A percentile compares a stretch with the other conserved stretches of the same genome.
Conservation (phyloP, 2,113 vertebrate genomes). For the Phyllostomus discolor region DNA sequence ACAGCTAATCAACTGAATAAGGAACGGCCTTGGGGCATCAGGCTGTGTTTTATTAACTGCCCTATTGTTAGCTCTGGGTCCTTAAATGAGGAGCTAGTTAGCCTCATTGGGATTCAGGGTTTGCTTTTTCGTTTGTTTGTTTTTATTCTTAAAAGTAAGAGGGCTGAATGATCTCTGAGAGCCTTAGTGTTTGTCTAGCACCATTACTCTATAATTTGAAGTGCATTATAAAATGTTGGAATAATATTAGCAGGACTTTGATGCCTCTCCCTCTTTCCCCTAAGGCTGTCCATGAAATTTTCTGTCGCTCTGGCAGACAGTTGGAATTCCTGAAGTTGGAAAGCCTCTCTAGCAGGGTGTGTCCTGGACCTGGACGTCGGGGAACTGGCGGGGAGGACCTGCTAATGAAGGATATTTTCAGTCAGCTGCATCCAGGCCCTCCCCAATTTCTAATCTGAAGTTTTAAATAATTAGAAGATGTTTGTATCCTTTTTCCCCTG, state of each 20-base stretch:
- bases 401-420: neutral
- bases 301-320: neutral
- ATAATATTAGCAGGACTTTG: neutral
- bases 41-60: neutral
- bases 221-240: neutral
- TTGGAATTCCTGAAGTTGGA: neutral
- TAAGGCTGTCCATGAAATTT: neutral
- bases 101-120: neutral
- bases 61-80: neutral
- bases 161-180: neutral
- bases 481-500: neutral
- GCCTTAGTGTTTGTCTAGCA: neutral
- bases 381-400: neutral
- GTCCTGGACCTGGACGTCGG: neutral
- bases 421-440: neutral
- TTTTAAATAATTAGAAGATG: neutral
- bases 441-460: neutral
- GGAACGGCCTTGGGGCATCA: neutral
- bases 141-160: neutral
- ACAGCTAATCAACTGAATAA: neutral
- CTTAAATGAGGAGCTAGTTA: neutral
- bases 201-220: neutral
- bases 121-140: neutral
- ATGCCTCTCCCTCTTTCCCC: neutral
- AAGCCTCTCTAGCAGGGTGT: neutral